Evolutionary conservation across 2,113 vertebrate genomes (phyloP).

Genomic region (Dipodomys ordii): DNA sequence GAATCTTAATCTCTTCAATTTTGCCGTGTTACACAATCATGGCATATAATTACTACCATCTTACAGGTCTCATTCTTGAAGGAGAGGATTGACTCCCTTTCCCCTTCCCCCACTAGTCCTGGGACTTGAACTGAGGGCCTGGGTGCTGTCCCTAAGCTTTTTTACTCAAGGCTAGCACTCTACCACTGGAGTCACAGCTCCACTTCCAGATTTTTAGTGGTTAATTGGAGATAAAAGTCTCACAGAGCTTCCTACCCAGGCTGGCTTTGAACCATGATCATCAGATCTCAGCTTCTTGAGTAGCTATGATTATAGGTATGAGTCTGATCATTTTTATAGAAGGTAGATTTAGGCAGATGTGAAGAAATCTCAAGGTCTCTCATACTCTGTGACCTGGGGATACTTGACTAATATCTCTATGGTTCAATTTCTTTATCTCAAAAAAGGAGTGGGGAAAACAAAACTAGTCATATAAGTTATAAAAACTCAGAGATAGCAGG

Average conservation of each 20-base stretch:
- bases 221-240: no score
- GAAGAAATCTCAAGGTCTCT: not conserved
- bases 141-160: no score
- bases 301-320: no score
- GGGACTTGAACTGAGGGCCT: no score
- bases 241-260: no score
- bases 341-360: rapidly evolving
- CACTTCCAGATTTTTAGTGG: no score
- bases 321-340: not conserved
- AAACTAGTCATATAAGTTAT: not conserved
- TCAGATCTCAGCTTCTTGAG: no score
- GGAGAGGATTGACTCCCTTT: not conserved
- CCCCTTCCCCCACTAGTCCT: no score
- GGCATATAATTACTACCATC: not conserved
- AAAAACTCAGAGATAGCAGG: not conserved
- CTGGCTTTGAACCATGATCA: no score
- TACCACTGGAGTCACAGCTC: no score
- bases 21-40: not conserved
- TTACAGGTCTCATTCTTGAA: not conserved
- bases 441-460: not conserved
- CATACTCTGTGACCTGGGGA: not conserved
- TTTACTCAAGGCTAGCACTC: no score
- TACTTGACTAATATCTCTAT: not conserved
- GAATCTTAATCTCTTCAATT: not conserved
- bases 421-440: conserved; percentile 1